phyloP scores from a whole-genome alignment of 2,113 vertebrate species.

The Accipiter virgatus region DNA sequence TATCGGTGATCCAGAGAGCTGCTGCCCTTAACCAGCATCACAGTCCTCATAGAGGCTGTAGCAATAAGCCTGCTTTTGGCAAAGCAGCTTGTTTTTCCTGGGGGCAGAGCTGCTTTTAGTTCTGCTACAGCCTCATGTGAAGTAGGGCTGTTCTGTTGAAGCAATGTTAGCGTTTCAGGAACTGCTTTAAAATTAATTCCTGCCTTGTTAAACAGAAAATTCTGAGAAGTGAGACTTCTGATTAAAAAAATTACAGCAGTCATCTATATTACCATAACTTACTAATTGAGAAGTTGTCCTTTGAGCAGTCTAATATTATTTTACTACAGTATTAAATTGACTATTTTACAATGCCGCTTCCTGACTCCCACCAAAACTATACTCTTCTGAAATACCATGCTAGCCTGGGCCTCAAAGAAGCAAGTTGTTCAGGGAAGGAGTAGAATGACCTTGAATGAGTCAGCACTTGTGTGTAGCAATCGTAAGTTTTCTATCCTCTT shows the following conservation, averaged over 20 bases:
- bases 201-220: background rate
- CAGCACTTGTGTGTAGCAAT: conserved; percentile 1
- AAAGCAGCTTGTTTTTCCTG: background rate
- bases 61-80: background rate
- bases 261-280: background rate
- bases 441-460: conserved; percentile 38
- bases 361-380: background rate
- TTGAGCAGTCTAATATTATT: background rate
- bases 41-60: background rate
- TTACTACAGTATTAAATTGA: background rate
- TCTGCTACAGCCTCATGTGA: background rate
- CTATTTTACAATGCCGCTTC: background rate
- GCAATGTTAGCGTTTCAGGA: background rate
- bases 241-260: background rate
- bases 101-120: background rate
- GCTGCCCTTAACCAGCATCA: background rate
- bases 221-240: background rate
- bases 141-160: background rate
- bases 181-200: background rate
- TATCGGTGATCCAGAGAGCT: background rate
- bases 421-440: background rate
- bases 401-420: background rate
- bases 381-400: background rate
- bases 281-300: background rate
- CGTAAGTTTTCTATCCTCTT: background rate